Base-by-base conservation (phyloP, 2,888 invertebrate species). In the Mactromeris polynyma region DNA sequence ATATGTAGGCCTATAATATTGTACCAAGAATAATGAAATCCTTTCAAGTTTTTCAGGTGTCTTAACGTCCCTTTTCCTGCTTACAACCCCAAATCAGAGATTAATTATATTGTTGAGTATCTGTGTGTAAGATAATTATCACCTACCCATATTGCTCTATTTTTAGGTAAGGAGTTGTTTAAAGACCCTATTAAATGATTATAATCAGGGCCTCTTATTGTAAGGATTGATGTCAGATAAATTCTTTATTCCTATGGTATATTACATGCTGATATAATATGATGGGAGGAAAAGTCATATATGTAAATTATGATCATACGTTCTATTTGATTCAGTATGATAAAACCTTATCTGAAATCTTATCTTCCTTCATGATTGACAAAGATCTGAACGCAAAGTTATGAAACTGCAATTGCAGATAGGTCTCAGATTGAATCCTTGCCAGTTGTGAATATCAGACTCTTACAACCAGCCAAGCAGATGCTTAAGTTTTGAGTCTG, bases 141-240 rank as follows among this genome's bases (percentile, higher is more conserved):
- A 64, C n/a, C 2, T 6, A 26, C 7, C n/a, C n/a, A 58, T 14
- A 58, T 14, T 58, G 11, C n/a, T 21, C 21, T 21, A n/a, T n/a
- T 19, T 19, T 58, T 58, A n/a, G 6, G 14, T 42, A 64, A 26
- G 58, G 58, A 64, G 58, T 64, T 26, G 26, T 64, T 64, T 64
- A 26, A 64, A 64, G 58, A n/a, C 58, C 58, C 58, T 64, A 26
- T n/a, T n/a, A n/a, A n/a, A 64, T 64, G 26, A 64, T 58, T 64
- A 26, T 64, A 26, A 64, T n/a, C 26, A 26, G n/a, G n/a, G 11
- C 58, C 58, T n/a, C 26, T n/a, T 26, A 64, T 64, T n/a, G 26
- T 64, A 26, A 26, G 58, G 26, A 64, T 64, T n/a, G 58, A n/a
- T 64, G 58, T 64, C 4, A 64, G 58, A 64, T 64, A 64, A 64